Percentiles rank a stretch among this genome's conserved stretches.
These are phyloP conservation scores for Drosophila sp. DNA, from an alignment of 1,140 invertebrate species.

Conservation along the genomic window DNA sequence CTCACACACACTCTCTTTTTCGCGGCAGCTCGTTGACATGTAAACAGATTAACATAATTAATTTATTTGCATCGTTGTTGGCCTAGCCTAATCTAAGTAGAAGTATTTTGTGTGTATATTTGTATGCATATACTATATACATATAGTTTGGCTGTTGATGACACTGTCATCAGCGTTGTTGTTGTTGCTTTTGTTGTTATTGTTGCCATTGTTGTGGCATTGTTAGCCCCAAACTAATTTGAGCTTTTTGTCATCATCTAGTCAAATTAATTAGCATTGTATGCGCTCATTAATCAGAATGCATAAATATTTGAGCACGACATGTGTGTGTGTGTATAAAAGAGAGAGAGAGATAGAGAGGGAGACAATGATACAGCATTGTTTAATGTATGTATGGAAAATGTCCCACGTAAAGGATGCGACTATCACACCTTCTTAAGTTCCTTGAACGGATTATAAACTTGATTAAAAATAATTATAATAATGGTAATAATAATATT, in stretches of 20 bases:
- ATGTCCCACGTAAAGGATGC: too few species aligned
- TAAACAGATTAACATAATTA: slow-evolving; percentile 83
- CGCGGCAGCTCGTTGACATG: slow-evolving; percentile 58
- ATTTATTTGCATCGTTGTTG: slow-evolving; percentile 67
- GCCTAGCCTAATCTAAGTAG: slow-evolving; percentile 34
- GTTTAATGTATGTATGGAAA: not conserved
- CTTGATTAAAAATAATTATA: too few species aligned
- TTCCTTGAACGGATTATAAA: too few species aligned
- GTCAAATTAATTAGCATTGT: slow-evolving; percentile 57
- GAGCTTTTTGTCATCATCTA: slow-evolving; percentile 55
- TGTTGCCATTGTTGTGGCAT: slow-evolving; percentile 23
- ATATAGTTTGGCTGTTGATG: slow-evolving; percentile 34
- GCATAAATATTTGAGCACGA: slow-evolving; percentile 44
- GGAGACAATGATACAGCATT: too few species aligned
- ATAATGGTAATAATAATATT: too few species aligned
- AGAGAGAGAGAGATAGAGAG: not conserved
- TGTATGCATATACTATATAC: too few species aligned
- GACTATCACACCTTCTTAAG: too few species aligned
- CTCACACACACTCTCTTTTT: not conserved
- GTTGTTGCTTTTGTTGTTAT: not conserved
- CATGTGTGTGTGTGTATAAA: too few species aligned
- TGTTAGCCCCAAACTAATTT: slow-evolving; percentile 50
- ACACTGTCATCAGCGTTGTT: slow-evolving; percentile 25
- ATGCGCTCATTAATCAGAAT: slow-evolving; percentile 46
- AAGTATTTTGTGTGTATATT: slow-evolving; percentile 11